Percentiles rank a stretch among this genome's conserved stretches.
Evolutionary conservation across 2,113 vertebrate genomes (phyloP).

Genomic region (Thinocorus orbignyianus): DNA sequence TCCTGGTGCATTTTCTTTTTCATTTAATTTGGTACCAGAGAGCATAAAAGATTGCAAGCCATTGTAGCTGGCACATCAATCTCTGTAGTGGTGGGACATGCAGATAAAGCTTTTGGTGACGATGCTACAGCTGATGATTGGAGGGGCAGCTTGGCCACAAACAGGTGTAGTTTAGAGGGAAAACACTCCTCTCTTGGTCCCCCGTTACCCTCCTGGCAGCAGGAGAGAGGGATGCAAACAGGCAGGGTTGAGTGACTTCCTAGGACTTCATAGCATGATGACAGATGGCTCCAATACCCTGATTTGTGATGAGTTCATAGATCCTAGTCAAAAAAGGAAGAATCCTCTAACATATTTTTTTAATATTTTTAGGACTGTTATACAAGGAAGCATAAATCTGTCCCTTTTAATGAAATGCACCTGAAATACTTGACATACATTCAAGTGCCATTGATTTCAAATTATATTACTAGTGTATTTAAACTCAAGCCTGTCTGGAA

Average conservation of each 20-base stretch:
- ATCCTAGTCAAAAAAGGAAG: background rate
- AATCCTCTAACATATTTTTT: background rate
- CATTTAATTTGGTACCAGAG: background rate
- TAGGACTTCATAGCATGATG: background rate
- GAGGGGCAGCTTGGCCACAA: background rate
- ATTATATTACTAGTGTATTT: background rate
- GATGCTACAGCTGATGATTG: background rate
- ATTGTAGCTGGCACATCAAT: rapidly evolving
- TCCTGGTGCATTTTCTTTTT: background rate
- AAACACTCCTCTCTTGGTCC: rapidly evolving
- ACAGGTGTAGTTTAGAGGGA: background rate
- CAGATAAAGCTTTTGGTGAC: background rate
- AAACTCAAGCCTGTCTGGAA: background rate
- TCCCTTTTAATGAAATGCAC: background rate
- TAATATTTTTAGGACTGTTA: background rate
- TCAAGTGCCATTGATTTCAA: constrained; percentile 2
- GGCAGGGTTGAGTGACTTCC: background rate
- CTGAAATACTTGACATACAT: background rate
- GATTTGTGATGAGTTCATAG: background rate
- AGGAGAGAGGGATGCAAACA: background rate
- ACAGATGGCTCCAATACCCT: background rate
- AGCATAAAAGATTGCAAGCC: background rate
- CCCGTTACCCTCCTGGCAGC: background rate
- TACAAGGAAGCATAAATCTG: constrained; percentile 5
- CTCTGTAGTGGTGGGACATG: background rate